Evolutionary conservation across 2,888 invertebrate species (phyloP).

Genomic region (Oxystoma pomonae): DNA sequence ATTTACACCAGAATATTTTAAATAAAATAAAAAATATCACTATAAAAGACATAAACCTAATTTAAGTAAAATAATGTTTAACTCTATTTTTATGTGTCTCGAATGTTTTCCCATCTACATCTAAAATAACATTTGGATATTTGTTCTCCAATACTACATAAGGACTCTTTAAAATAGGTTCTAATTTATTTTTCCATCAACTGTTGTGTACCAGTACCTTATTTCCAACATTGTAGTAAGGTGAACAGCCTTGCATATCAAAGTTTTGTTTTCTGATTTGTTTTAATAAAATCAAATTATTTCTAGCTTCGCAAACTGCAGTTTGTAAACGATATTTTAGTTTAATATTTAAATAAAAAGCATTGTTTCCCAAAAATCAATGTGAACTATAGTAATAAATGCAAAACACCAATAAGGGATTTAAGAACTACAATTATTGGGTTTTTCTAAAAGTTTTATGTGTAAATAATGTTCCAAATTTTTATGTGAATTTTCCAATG

Average conservation of each 20-base stretch:
- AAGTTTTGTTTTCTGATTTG: neutral
- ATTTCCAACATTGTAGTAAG: neutral
- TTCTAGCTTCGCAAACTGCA: no score
- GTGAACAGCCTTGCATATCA: neutral
- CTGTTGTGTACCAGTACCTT: no score
- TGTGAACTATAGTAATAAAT: neutral
- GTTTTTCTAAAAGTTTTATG: constrained; percentile 11
- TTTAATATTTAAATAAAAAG: constrained; percentile 4
- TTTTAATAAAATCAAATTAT: no score
- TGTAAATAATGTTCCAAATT: no score
- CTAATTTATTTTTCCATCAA: neutral
- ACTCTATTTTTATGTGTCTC: constrained; percentile 4
- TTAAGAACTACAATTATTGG: constrained; percentile 27
- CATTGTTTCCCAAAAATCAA: neutral
- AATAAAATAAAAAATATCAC: no score
- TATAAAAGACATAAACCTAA: no score
- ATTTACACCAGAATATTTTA: no score
- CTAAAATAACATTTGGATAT: constrained; percentile 6
- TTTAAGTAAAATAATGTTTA: constrained; percentile 3
- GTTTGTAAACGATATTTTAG: constrained; percentile 4
- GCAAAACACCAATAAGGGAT: constrained; percentile 26
- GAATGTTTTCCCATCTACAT: neutral
- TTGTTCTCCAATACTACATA: constrained; percentile 11
- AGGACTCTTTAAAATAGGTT: constrained; percentile 1
- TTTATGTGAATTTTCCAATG: no score